Conservation (phyloP, 2,888 invertebrate genomes). For the Folsomia candida region DNA sequence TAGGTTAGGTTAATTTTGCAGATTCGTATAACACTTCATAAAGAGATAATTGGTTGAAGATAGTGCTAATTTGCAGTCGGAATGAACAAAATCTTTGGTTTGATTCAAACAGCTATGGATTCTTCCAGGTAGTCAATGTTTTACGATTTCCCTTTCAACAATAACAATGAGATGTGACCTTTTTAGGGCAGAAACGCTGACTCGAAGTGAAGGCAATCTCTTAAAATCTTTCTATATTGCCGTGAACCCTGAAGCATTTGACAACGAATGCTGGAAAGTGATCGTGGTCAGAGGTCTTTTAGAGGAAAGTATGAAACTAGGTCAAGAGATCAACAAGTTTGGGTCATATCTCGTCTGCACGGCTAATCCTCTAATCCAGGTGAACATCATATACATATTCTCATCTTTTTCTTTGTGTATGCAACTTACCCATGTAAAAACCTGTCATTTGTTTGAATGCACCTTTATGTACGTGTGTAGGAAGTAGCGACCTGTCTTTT, state of each 20-base stretch:
- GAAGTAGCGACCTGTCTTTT: constrained; percentile 1
- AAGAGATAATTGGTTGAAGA: no score
- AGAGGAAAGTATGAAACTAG: neutral
- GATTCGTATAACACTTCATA: no score
- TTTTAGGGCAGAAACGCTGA: neutral
- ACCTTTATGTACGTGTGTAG: neutral
- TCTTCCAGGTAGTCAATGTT: neutral
- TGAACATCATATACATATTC: neutral
- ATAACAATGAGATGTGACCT: no score
- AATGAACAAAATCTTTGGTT: neutral
- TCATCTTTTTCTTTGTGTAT: neutral
- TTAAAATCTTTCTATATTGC: constrained; percentile 2
- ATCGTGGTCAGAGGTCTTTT: neutral
- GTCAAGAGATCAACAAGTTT: neutral
- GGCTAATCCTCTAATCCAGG: constrained; percentile 8
- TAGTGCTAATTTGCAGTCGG: no score
- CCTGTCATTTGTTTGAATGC: neutral
- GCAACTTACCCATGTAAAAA: no score
- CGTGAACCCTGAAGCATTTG: neutral
- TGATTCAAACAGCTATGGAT: neutral
- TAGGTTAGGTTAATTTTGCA: no score
- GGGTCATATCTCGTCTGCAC: neutral
- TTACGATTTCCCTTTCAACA: no score
- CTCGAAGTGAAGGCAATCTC: neutral
- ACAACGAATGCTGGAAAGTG: neutral